phyloP scores from a whole-genome alignment of 2,888 invertebrate species.

The Pterostichus madidus region DNA sequence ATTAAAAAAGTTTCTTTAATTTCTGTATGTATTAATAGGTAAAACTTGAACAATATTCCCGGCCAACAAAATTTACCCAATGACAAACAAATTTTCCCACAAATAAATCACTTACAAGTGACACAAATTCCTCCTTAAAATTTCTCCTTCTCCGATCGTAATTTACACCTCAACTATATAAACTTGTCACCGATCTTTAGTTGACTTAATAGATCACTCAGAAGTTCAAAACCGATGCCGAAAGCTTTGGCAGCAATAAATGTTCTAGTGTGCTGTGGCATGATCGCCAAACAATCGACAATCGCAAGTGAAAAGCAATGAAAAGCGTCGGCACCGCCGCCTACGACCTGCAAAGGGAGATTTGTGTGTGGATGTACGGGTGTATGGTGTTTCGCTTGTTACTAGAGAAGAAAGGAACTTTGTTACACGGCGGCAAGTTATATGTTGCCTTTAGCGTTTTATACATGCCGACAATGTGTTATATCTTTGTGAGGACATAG shows the following conservation, averaged over 20 bases:
- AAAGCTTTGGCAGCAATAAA: constrained; percentile 32
- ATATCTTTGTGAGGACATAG: constrained; percentile 12
- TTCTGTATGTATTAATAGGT: too few relatives aligned
- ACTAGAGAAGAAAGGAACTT: constrained; percentile 47
- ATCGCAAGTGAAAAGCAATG: constrained; percentile 35
- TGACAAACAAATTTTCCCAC: constrained; percentile 1
- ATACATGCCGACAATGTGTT: constrained; percentile 49
- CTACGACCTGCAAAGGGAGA: constrained; percentile 40
- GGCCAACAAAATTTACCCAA: background rate
- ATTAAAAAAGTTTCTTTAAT: too few relatives aligned
- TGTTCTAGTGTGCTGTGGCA: constrained; percentile 49
- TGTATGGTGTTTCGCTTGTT: constrained; percentile 49
- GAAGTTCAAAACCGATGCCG: background rate
- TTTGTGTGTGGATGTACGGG: constrained; percentile 32
- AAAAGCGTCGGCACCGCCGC: constrained; percentile 12
- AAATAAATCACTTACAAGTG: constrained; percentile 11
- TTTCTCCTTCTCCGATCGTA: background rate
- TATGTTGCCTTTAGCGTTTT: constrained; percentile 60
- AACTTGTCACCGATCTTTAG: constrained; percentile 39
- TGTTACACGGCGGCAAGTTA: constrained; percentile 44
- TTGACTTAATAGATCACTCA: constrained; percentile 24
- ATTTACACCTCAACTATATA: constrained; percentile 52
- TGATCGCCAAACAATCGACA: constrained; percentile 51
- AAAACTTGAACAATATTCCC: too few relatives aligned
- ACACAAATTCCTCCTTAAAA: constrained; percentile 27